Conservation (phyloP, 2,888 invertebrate species). For the Atrina japonica region DNA sequence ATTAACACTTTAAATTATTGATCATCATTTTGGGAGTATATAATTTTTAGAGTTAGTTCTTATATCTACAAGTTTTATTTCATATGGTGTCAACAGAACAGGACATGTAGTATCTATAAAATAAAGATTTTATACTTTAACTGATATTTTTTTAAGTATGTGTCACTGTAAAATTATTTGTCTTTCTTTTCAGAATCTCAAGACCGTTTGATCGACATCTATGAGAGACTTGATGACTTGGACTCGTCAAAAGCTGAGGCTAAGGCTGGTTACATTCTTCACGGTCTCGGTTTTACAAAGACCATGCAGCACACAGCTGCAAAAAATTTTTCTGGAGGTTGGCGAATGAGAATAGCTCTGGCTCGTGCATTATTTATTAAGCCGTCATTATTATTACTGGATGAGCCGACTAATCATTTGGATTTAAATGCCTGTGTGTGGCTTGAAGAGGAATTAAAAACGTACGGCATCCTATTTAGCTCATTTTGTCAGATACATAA, state of each 20-base stretch:
- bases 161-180: background rate
- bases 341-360: slow-evolving; percentile 85
- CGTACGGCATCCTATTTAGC: slow-evolving; percentile 85
- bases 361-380: slow-evolving; percentile 84
- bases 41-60: no score
- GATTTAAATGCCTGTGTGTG: slow-evolving; percentile 98
- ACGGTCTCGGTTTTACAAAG: slow-evolving; percentile 96
- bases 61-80: no score
- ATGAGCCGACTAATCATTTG: slow-evolving; percentile 84
- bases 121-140: background rate
- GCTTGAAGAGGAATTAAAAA: slow-evolving; percentile 98
- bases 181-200: slow-evolving; percentile 87
- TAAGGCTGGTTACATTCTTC: slow-evolving; percentile 95
- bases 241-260: slow-evolving; percentile 97
- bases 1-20: no score
- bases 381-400: slow-evolving; percentile 83
- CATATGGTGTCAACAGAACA: no score
- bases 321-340: slow-evolving; percentile 82
- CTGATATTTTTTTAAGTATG: background rate
- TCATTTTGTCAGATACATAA: no score
- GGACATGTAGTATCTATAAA: no score
- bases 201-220: slow-evolving; percentile 98
- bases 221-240: slow-evolving; percentile 98
- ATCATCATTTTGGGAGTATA: no score
- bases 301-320: slow-evolving; percentile 84